A percentile compares a stretch with the other conserved stretches of the same genome.
Conservation (phyloP, 2,797 vertebrate genomes). For the Betta splendens region DNA sequence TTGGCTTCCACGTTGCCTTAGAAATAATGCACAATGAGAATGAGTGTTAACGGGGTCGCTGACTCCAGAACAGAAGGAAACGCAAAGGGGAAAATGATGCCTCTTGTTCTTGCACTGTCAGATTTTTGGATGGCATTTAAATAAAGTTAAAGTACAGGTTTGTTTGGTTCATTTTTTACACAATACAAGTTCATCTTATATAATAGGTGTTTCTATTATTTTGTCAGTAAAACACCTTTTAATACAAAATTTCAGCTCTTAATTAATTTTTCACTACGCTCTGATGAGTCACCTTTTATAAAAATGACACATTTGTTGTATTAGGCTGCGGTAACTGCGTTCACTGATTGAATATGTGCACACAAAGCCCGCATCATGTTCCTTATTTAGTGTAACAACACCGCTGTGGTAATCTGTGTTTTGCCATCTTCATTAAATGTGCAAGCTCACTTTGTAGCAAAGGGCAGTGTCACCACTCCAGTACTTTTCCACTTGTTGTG, state of each 20-base stretch:
- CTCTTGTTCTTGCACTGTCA: conserved; percentile 57
- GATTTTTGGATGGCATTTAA: conserved; percentile 53
- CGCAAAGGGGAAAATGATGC: conserved; percentile 34
- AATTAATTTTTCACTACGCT: not conserved
- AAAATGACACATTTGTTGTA: not conserved
- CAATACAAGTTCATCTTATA: too few relatives aligned
- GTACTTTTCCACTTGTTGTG: not conserved
- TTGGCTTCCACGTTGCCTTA: conserved; percentile 81
- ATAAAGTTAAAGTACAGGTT: conserved; percentile 57
- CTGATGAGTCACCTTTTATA: not conserved
- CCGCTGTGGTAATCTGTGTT: not conserved
- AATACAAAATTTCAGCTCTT: too few relatives aligned
- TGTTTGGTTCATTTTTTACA: too few relatives aligned
- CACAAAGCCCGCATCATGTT: not conserved
- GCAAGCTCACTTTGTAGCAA: not conserved
- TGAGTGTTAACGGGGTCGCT: conserved; percentile 61
- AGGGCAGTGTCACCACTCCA: too few relatives aligned
- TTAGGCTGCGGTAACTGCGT: not conserved
- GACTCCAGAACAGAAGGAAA: conserved; percentile 38
- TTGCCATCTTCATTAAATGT: conserved; percentile 1
- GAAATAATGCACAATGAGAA: conserved; percentile 78
- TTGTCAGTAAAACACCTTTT: too few relatives aligned
- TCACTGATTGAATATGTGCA: not conserved
- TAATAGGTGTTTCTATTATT: too few relatives aligned
- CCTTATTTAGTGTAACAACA: conserved; percentile 2